Evolutionary conservation across 2,113 vertebrate genomes (phyloP).

Genomic region (Peucedramus taeniatus): DNA sequence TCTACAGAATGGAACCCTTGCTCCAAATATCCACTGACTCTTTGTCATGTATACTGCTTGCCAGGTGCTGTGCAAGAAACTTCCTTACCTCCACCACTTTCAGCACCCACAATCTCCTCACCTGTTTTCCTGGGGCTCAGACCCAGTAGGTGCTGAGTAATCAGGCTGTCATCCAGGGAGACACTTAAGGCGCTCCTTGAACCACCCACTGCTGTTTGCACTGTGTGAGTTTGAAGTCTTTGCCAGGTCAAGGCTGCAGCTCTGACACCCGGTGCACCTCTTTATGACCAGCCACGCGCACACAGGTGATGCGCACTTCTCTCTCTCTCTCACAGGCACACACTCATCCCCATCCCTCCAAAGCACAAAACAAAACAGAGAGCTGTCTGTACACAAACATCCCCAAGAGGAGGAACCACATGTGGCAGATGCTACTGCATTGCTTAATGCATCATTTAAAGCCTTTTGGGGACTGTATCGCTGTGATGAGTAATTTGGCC

Average conservation of each 20-base stretch:
- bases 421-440: slow-evolving; percentile 31
- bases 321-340: neutral
- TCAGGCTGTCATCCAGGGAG: neutral
- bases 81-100: neutral
- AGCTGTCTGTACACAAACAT: neutral
- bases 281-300: neutral
- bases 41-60: fast-evolving
- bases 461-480: neutral
- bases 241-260: neutral
- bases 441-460: slow-evolving; percentile 54
- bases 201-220: fast-evolving
- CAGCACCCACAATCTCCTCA: neutral
- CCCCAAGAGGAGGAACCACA: neutral
- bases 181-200: fast-evolving
- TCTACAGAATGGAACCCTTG: neutral
- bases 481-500: neutral
- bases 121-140: neutral
- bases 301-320: fast-evolving
- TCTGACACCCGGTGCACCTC: neutral
- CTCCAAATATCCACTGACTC: fast-evolving
- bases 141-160: neutral
- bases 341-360: neutral
- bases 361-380: neutral
- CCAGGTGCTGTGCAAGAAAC: neutral
- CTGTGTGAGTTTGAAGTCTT: neutral